Conservation (phyloP, 2,888 invertebrate genomes). For the Thymelicus sylvestris region DNA sequence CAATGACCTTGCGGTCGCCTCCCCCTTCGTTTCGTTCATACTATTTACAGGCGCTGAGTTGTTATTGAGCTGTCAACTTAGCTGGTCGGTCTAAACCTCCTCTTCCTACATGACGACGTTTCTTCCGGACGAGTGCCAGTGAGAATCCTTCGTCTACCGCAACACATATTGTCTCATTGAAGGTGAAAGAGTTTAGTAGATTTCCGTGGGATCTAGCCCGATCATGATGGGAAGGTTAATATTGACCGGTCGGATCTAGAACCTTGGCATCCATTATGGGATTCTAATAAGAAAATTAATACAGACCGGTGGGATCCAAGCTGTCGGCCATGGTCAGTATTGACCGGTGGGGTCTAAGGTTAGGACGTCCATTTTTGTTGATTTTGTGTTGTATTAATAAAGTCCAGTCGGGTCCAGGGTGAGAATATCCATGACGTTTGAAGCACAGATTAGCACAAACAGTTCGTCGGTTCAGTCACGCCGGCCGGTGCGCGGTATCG, state of each 20-base stretch:
- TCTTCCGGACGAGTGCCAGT: slow-evolving; percentile 76
- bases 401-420: slow-evolving; percentile 80
- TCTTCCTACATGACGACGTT: slow-evolving; percentile 78
- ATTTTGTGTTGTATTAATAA: slow-evolving; percentile 55
- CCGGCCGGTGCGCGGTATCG: slow-evolving; percentile 55
- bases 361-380: slow-evolving; percentile 62
- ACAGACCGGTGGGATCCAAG: slow-evolving; percentile 58
- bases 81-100: slow-evolving; percentile 61
- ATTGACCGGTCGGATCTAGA: slow-evolving; percentile 75
- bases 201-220: slow-evolving; percentile 78
- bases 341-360: slow-evolving; percentile 77
- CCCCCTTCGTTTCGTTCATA: slow-evolving; percentile 66
- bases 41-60: slow-evolving; percentile 70
- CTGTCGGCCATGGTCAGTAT: slow-evolving; percentile 57
- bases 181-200: slow-evolving; percentile 59
- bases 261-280: slow-evolving; percentile 56
- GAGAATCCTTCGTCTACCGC: slow-evolving; percentile 73
- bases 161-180: slow-evolving; percentile 74
- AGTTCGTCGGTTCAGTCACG: slow-evolving; percentile 50
- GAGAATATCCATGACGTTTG: slow-evolving; percentile 71
- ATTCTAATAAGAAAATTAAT: slow-evolving; percentile 58
- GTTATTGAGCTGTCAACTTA: slow-evolving; percentile 56
- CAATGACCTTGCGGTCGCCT: slow-evolving; percentile 74
- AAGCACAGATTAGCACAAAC: slow-evolving; percentile 68
- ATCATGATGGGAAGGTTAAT: slow-evolving; percentile 63